A percentile compares a stretch with the other conserved stretches of the same genome.
These are phyloP conservation scores for Sylvia borin DNA, from an alignment of 2,797 vertebrate genomes.

Conservation along the genomic window DNA sequence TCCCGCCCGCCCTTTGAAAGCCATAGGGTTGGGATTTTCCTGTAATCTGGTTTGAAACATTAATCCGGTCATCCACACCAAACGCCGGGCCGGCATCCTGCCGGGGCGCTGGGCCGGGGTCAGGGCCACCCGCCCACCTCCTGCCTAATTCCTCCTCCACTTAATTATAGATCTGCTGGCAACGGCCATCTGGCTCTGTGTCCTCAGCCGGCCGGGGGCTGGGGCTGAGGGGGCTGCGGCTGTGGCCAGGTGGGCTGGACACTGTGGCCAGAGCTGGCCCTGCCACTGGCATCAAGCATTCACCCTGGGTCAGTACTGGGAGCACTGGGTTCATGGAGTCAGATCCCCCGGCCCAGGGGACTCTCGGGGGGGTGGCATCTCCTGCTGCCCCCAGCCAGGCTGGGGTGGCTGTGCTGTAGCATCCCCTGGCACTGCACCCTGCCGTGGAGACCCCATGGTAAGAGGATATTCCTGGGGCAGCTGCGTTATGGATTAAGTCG, in stretches of 20 bases:
- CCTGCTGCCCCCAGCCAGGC: rapidly evolving
- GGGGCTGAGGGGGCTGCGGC: rapidly evolving
- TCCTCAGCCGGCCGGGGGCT: background rate
- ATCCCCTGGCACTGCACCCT: background rate
- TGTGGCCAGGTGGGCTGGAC: rapidly evolving
- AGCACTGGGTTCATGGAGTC: rapidly evolving
- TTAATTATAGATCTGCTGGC: slow-evolving; percentile 46
- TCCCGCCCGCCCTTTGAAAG: slow-evolving; percentile 40
- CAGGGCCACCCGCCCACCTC: slow-evolving; percentile 10
- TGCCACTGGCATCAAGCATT: rapidly evolving
- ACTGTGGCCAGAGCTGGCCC: rapidly evolving
- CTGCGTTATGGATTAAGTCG: background rate
- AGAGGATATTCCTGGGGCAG: slow-evolving; percentile 29
- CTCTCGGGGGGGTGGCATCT: background rate
- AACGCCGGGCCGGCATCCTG: slow-evolving; percentile 35
- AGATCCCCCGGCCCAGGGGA: rapidly evolving
- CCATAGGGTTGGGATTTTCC: slow-evolving; percentile 29
- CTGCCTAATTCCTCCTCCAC: slow-evolving; percentile 41
- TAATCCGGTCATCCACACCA: slow-evolving; percentile 56
- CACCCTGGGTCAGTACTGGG: background rate
- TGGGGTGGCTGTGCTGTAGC: rapidly evolving
- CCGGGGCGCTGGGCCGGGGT: background rate
- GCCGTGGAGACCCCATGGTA: background rate
- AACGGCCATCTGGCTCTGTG: slow-evolving; percentile 10
- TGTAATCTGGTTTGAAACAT: slow-evolving; percentile 48